These are phyloP conservation scores for Camptogramma bilineatum DNA, from an alignment of 2,888 invertebrate genomes.

Conservation along the genomic window DNA sequence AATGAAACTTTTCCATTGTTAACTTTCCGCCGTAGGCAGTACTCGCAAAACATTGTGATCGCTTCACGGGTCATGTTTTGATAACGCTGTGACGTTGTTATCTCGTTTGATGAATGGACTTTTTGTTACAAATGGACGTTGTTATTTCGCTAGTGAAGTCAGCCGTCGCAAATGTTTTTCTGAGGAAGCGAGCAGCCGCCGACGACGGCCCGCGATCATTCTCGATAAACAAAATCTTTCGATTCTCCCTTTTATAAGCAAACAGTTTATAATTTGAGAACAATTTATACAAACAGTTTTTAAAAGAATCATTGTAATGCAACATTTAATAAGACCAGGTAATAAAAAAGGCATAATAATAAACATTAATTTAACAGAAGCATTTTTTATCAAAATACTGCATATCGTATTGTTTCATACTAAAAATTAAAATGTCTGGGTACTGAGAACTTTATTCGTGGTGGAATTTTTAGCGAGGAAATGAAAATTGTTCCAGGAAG, in stretches of 20 bases:
- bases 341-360: conserved; percentile 8
- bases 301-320: conserved; percentile 26
- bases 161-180: conserved; percentile 60
- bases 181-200: conserved; percentile 51
- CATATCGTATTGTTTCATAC: not conserved
- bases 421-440: conserved; percentile 60
- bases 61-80: conserved; percentile 80
- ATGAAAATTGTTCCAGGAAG: conserved; percentile 78
- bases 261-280: conserved; percentile 37
- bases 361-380: not conserved
- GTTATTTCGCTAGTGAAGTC: conserved; percentile 77
- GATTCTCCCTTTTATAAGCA: conserved; percentile 36
- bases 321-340: conserved; percentile 19
- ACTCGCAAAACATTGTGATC: conserved; percentile 77
- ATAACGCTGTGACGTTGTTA: conserved; percentile 82
- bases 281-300: too few relatives aligned
- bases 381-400: not conserved
- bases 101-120: conserved; percentile 83
- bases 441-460: conserved; percentile 60
- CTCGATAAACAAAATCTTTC: conserved; percentile 42
- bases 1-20: conserved; percentile 71
- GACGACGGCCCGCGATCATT: conserved; percentile 44
- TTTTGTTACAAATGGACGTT: conserved; percentile 81
- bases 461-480: conserved; percentile 66
- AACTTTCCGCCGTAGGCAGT: conserved; percentile 70